Evolutionary conservation across 2,888 invertebrate species (phyloP), one percentile per base, ranked within the genome.

Genomic region (Sepioteuthis lessoniana): DNA sequence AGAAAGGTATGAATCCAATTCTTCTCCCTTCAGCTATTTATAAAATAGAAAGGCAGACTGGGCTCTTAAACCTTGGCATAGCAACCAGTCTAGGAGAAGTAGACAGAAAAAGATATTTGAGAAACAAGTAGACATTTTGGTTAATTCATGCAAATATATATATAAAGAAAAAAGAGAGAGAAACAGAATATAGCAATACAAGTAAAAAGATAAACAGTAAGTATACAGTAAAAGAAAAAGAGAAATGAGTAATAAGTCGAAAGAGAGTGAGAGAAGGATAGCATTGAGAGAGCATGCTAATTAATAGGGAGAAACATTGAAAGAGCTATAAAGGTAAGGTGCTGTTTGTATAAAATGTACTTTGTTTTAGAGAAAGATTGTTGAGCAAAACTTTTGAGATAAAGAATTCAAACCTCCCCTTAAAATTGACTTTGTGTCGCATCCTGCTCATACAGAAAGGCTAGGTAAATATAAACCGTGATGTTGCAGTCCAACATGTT

Each of bases 171-270:
- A 38, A 28, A 42, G 31, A 91, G 46, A 91, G n/a, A 91, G 16
- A 38, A 91, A 91, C 28, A 38, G 42, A 38, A 38, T 38, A 91
- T 28, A 42, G 31, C 28, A 90, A 90, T 38, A 90, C 35, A 37
- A 37, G 90, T 37, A 90, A 37, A 90, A 90, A 90, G 90, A 35
- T 91, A 91, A n/a, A 38, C 25, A 91, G 91, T 42, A 91, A 91
- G 42, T 46, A 91, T 42, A 38, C 91, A 91, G 35, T 42, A 38
- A 37, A 38, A 91, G 28, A 91, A 90, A 91, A 38, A 91, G 46
- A 91, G 42, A 91, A 91, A 25, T 46, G 46, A 91, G 46, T 38
- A 90, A 90, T 38, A 90, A 90, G 16, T 37, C 19, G 35, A 37
- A 90, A 90, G 25, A 90, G 90, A 91, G 3, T 42, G 31, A 91